These are phyloP conservation scores for Pedionomus torquatus DNA, from an alignment of 2,113 vertebrate genomes.

Conservation along the genomic window DNA sequence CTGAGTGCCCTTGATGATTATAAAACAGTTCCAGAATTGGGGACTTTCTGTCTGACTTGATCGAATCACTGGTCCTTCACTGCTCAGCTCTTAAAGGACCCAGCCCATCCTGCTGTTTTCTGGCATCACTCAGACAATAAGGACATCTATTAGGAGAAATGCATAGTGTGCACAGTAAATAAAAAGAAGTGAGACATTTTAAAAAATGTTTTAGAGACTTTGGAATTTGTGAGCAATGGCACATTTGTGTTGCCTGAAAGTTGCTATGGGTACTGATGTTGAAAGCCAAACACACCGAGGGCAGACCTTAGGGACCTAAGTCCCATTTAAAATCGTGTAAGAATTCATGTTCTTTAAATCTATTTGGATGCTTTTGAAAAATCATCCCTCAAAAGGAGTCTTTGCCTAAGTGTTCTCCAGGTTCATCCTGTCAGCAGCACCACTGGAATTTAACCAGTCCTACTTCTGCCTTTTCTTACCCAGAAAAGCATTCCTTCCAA, in stretches of 20 bases:
- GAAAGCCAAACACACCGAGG: constrained; percentile 22
- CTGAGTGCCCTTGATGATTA: neutral
- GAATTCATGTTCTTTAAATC: neutral
- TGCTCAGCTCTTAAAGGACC: neutral
- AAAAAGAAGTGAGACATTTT: neutral
- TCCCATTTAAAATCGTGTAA: neutral
- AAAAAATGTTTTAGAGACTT: neutral
- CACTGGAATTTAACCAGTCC: neutral
- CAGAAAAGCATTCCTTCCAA: neutral
- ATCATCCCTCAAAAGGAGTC: neutral
- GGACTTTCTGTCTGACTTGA: neutral
- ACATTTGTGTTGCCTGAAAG: neutral
- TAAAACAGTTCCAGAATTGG: neutral
- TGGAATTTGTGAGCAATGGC: constrained; percentile 45
- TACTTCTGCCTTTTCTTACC: neutral
- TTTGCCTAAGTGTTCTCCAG: neutral
- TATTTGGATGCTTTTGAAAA: constrained; percentile 9
- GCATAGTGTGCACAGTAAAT: neutral
- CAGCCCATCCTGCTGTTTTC: neutral
- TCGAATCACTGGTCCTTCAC: rapidly evolving
- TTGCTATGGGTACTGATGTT: constrained; percentile 47
- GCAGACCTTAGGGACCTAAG: constrained; percentile 5
- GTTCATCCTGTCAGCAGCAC: neutral
- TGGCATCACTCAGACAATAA: neutral
- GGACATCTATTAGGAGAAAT: neutral